Evolutionary conservation across 2,797 vertebrate genomes (phyloP).

Genomic region (Cyprinodon diabolis): DNA sequence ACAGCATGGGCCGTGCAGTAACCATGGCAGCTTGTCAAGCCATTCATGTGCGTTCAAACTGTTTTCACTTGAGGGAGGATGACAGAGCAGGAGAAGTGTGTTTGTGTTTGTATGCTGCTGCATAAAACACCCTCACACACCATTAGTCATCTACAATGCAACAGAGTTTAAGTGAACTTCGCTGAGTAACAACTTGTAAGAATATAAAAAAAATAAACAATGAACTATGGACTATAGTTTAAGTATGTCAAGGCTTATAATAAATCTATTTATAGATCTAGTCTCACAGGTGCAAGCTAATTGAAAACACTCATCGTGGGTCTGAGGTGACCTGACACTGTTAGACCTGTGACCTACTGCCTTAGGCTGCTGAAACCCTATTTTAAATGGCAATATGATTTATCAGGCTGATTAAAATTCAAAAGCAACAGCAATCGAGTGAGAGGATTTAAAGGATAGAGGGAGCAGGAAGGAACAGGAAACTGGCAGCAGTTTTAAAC

Average conservation of each 20-base stretch:
- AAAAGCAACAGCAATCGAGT: slow-evolving; percentile 29
- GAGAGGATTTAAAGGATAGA: slow-evolving; percentile 57
- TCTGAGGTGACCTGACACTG: slow-evolving; percentile 27
- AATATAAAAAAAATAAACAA: neutral
- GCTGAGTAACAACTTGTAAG: neutral
- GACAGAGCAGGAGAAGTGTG: slow-evolving; percentile 35
- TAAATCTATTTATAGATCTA: slow-evolving; percentile 39
- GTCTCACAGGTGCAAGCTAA: slow-evolving; percentile 33
- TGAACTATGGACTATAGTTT: neutral
- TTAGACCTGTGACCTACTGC: slow-evolving; percentile 31
- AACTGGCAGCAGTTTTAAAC: slow-evolving; percentile 64
- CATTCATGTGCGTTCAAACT: slow-evolving; percentile 70
- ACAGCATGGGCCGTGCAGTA: slow-evolving; percentile 65
- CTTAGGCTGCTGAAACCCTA: slow-evolving; percentile 31
- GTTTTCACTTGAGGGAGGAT: slow-evolving; percentile 49
- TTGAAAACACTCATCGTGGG: slow-evolving; percentile 63
- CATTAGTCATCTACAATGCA: slow-evolving; percentile 47
- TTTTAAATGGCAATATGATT: slow-evolving; percentile 53
- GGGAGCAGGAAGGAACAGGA: slow-evolving; percentile 50
- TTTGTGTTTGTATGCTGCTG: slow-evolving; percentile 34
- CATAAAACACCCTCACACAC: slow-evolving; percentile 46
- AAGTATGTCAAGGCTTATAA: slow-evolving; percentile 20
- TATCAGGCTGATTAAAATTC: slow-evolving; percentile 61
- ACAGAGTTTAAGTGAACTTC: slow-evolving; percentile 42
- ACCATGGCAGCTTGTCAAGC: slow-evolving; percentile 72